These are phyloP conservation scores for Coreoperca whiteheadi DNA, from an alignment of 2,113 vertebrate species.

Conservation along the genomic window DNA sequence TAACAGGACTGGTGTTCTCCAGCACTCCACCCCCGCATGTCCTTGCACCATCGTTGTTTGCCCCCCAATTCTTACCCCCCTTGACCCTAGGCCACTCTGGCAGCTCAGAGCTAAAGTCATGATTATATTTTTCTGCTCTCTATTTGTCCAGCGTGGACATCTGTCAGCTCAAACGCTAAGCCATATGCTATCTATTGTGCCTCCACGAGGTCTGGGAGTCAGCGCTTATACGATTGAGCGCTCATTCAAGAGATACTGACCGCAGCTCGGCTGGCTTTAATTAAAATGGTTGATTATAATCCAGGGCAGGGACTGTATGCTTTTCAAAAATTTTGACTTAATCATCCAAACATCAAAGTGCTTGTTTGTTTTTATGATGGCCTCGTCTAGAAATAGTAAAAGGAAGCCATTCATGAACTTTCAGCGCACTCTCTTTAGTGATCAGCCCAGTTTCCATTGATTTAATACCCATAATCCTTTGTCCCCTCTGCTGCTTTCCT, in stretches of 20 bases:
- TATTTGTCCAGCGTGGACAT: slow-evolving; percentile 74
- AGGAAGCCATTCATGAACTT: slow-evolving; percentile 25
- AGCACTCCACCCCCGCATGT: slow-evolving; percentile 38
- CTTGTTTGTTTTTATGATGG: slow-evolving; percentile 19
- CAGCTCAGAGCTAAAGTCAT: slow-evolving; percentile 74
- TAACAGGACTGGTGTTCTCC: slow-evolving; percentile 24
- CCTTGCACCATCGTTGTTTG: slow-evolving; percentile 36
- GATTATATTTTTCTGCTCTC: slow-evolving; percentile 72
- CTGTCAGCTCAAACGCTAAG: slow-evolving; percentile 71
- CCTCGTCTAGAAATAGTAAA: slow-evolving; percentile 9
- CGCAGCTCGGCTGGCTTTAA: slow-evolving; percentile 42
- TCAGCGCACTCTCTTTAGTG: slow-evolving; percentile 9
- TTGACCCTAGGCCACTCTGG: slow-evolving; percentile 42
- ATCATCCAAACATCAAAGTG: slow-evolving; percentile 29
- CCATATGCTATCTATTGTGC: slow-evolving; percentile 81
- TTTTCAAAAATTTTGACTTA: slow-evolving; percentile 4
- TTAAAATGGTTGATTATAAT: slow-evolving; percentile 62
- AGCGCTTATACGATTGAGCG: slow-evolving; percentile 46
- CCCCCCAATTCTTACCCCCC: slow-evolving; percentile 56
- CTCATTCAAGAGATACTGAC: slow-evolving; percentile 58
- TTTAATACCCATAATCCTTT: slow-evolving; percentile 54
- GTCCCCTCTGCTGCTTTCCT: slow-evolving; percentile 18
- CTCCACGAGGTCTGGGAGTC: slow-evolving; percentile 40
- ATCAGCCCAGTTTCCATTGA: slow-evolving; percentile 35
- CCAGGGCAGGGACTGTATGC: not conserved